Evolutionary conservation across 1,140 invertebrate species (phyloP).

Genomic region (Drosophila carrolli): DNA sequence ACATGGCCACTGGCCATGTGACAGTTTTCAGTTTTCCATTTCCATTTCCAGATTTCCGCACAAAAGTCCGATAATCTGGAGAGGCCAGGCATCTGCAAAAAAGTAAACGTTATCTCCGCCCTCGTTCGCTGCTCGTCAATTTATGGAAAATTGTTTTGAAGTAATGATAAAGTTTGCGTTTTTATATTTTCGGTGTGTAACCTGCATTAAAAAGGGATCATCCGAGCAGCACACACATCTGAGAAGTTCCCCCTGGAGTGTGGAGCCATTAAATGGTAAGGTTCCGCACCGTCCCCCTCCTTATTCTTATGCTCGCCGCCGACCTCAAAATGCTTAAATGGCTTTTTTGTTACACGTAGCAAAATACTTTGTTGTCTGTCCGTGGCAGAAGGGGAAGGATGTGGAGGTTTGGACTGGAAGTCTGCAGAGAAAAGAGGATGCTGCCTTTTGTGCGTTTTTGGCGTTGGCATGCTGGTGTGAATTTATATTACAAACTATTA

Average conservation of each 20-base stretch:
- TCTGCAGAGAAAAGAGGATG: slow-evolving; percentile 15
- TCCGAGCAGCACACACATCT: slow-evolving; percentile 42
- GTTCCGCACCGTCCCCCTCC: slow-evolving; percentile 44
- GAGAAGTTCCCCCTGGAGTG: slow-evolving; percentile 40
- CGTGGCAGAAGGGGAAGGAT: not conserved
- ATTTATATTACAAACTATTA: slow-evolving; percentile 84
- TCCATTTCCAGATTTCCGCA: slow-evolving; percentile 18
- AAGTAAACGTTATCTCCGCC: slow-evolving; percentile 22
- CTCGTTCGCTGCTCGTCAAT: slow-evolving; percentile 62
- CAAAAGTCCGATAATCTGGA: slow-evolving; percentile 20
- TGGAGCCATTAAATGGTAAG: slow-evolving; percentile 77
- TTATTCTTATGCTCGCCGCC: slow-evolving; percentile 21
- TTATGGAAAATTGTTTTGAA: slow-evolving; percentile 83
- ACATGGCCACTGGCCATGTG: slow-evolving; percentile 24
- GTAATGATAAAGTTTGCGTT: slow-evolving; percentile 65
- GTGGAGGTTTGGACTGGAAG: not conserved
- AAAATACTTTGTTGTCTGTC: slow-evolving; percentile 81
- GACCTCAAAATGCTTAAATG: slow-evolving; percentile 83
- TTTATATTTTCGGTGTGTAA: slow-evolving; percentile 42
- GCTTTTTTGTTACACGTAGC: slow-evolving; percentile 83
- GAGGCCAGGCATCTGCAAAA: slow-evolving; percentile 17
- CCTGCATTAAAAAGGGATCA: slow-evolving; percentile 81
- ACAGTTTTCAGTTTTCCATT: slow-evolving; percentile 32
- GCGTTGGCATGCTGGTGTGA: slow-evolving; percentile 77
- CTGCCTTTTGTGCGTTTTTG: slow-evolving; percentile 64